Percentiles rank a stretch among this genome's conserved stretches.
These are phyloP conservation scores for Carcharodon carcharias DNA, from an alignment of 2,797 vertebrate genomes.

Conservation along the genomic window DNA sequence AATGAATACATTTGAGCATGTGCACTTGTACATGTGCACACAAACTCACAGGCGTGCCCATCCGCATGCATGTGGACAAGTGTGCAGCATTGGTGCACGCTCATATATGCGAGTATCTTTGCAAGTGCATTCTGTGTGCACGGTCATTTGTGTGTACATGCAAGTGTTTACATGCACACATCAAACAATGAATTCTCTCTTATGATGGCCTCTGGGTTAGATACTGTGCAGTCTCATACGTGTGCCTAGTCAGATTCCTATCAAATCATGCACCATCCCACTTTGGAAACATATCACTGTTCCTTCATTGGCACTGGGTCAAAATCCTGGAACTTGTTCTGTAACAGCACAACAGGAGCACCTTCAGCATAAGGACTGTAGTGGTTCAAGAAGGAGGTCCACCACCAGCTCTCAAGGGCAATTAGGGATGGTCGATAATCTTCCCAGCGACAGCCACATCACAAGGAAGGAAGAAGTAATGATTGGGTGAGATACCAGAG, in stretches of 20 bases:
- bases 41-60: not conserved
- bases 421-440: not conserved
- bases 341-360: not conserved
- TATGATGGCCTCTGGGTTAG: too few species aligned
- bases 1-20: not conserved
- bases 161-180: too few species aligned
- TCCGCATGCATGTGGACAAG: not conserved
- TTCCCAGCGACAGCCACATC: not conserved
- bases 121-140: not conserved
- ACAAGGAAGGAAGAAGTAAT: not conserved
- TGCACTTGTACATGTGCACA: not conserved
- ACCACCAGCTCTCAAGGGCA: not conserved
- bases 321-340: not conserved
- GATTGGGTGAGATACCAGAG: not conserved
- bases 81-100: not conserved
- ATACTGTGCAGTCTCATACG: not conserved
- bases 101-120: not conserved
- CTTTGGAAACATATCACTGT: not conserved
- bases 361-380: too few species aligned
- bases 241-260: not conserved
- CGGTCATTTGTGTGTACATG: not conserved
- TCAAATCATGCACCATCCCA: not conserved
- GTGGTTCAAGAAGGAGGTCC: too few species aligned
- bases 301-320: too few species aligned
- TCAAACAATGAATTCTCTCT: too few species aligned